Conservation (phyloP, 1,140 invertebrate species). For the Aphelinus atriplicis region DNA sequence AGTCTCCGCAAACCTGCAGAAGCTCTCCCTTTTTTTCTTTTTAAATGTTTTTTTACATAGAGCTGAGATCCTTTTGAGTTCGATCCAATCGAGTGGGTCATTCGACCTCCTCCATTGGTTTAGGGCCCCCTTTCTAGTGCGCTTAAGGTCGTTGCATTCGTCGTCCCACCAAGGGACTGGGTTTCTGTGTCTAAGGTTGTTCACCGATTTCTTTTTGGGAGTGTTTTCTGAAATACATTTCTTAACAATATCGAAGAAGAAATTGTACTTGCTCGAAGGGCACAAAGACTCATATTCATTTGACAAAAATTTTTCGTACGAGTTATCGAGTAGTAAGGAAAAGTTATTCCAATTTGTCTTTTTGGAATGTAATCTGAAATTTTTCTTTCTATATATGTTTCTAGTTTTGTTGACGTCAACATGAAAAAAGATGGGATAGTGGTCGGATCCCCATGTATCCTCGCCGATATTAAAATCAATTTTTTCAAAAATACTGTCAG, state of each 20-base stretch:
- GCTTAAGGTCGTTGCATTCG: conserved; percentile 28
- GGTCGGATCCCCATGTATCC: not conserved
- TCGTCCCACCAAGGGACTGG: conserved; percentile 35
- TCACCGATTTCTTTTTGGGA: not conserved
- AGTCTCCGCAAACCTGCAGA: conserved; percentile 5
- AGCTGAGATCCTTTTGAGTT: conserved; percentile 29
- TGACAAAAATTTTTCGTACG: not conserved
- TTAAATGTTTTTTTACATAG: conserved; percentile 31
- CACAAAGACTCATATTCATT: not conserved
- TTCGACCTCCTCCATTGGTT: conserved; percentile 36
- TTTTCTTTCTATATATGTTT: not conserved
- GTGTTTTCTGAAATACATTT: not conserved
- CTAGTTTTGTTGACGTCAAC: not conserved
- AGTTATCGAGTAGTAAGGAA: not conserved
- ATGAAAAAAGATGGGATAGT: not conserved
- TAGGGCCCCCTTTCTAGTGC: conserved; percentile 11
- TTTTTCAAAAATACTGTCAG: not conserved
- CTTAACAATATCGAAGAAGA: not conserved
- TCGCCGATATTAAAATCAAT: not conserved
- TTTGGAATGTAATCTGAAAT: not conserved
- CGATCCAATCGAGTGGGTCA: conserved; percentile 9
- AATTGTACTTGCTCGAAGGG: not conserved
- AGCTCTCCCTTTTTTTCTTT: conserved; percentile 22
- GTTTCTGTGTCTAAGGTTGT: conserved; percentile 1
- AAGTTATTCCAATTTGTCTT: conserved; percentile 1